Percentiles rank a stretch among this genome's conserved stretches.
These are phyloP conservation scores for Sphaerophoria taeniata DNA, from an alignment of 2,888 invertebrate genomes.

Conservation along the genomic window DNA sequence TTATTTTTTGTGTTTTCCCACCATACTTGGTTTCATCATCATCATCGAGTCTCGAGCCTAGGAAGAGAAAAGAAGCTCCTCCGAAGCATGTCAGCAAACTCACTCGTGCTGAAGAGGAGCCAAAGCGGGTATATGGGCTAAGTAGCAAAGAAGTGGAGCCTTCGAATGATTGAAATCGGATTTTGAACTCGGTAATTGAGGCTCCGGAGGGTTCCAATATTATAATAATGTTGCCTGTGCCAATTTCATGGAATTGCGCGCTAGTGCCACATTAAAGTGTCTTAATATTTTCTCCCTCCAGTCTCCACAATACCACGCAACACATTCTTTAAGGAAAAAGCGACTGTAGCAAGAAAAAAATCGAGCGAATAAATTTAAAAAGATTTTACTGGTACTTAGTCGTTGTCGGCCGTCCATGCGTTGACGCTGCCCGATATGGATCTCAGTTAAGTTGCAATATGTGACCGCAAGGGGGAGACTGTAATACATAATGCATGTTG, in stretches of 20 bases:
- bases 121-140: neutral
- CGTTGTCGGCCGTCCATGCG: conserved; percentile 4
- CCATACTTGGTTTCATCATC: conserved; percentile 57
- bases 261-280: conserved; percentile 70
- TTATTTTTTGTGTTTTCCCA: conserved; percentile 35
- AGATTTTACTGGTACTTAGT: conserved; percentile 34
- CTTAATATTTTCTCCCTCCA: conserved; percentile 59
- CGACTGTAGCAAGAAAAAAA: conserved; percentile 9
- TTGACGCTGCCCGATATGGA: conserved; percentile 57
- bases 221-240: conserved; percentile 52
- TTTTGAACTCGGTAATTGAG: conserved; percentile 70
- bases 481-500: neutral
- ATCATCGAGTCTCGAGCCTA: neutral
- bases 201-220: conserved; percentile 60
- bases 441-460: conserved; percentile 51
- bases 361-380: conserved; percentile 30
- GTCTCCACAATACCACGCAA: conserved; percentile 49
- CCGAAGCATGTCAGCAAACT: conserved; percentile 59
- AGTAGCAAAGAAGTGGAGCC: conserved; percentile 6
- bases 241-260: conserved; percentile 70
- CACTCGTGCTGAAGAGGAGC: conserved; percentile 1
- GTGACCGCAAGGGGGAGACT: conserved; percentile 36
- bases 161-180: conserved; percentile 56
- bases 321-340: conserved; percentile 39
- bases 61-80: conserved; percentile 64